phyloP scores from a whole-genome alignment of 1,140 invertebrate genomes.

The Argopecten irradians region DNA sequence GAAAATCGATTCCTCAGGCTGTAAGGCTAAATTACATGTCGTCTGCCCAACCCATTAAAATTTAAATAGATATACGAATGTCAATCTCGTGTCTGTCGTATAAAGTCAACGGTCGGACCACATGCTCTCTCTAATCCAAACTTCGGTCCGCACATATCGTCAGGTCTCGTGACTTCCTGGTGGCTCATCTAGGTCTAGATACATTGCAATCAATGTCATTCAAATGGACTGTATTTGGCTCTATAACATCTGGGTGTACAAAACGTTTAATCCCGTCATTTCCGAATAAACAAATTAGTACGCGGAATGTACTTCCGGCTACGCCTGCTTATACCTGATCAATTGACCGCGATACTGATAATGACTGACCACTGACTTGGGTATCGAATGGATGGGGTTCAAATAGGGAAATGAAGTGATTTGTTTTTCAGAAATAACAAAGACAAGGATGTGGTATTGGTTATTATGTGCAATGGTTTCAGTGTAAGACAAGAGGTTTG shows the following conservation, averaged over 20 bases:
- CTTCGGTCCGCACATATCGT: not conserved
- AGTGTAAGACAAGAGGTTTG: no score
- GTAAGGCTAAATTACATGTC: not conserved
- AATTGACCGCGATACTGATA: not conserved
- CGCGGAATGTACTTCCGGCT: not conserved
- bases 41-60: not conserved
- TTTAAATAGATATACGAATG: not conserved
- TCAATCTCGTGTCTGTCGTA: not conserved
- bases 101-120: not conserved
- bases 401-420: no score
- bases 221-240: not conserved
- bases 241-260: not conserved
- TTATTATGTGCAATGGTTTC: no score
- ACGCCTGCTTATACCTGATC: not conserved
- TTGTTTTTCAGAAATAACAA: no score
- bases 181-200: not conserved
- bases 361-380: not conserved
- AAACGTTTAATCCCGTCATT: conserved; percentile 15
- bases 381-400: not conserved
- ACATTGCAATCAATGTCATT: not conserved
- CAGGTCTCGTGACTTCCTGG: not conserved
- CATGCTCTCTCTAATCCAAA: not conserved
- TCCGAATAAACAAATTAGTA: not conserved
- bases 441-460: no score
- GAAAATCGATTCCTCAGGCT: not conserved